Evolutionary conservation across 2,888 invertebrate genomes (phyloP).

Genomic region (Melanargia galathea): DNA sequence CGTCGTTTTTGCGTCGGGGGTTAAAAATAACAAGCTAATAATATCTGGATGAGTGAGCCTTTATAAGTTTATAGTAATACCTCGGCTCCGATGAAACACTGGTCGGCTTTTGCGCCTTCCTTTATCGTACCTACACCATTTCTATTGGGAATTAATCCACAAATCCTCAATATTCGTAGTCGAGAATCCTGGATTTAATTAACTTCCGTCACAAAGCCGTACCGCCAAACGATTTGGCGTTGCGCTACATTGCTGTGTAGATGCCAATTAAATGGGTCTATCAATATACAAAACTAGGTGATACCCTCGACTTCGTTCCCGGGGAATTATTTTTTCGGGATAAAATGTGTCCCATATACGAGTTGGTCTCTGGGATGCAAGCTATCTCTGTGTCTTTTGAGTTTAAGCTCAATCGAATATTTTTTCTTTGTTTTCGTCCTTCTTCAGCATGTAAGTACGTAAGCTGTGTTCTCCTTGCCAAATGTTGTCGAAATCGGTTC

Average conservation of each 20-base stretch:
- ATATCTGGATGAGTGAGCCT: not conserved
- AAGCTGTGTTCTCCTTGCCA: too few relatives aligned
- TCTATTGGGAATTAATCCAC: slow-evolving; percentile 7
- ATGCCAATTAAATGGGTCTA: not conserved
- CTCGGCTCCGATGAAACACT: slow-evolving; percentile 9
- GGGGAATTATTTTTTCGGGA: too few relatives aligned
- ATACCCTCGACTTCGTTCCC: too few relatives aligned
- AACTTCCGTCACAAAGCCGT: not conserved
- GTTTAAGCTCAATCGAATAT: too few relatives aligned
- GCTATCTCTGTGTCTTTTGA: too few relatives aligned
- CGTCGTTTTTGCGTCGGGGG: too few relatives aligned
- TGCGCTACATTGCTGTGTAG: not conserved
- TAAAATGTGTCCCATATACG: too few relatives aligned
- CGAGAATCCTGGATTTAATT: slow-evolving; percentile 8
- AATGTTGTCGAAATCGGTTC: too few relatives aligned
- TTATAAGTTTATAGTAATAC: slow-evolving; percentile 1
- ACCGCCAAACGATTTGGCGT: not conserved
- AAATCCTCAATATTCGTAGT: slow-evolving; percentile 4
- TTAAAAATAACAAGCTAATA: too few relatives aligned
- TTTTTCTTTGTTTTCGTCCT: too few relatives aligned
- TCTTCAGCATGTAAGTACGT: too few relatives aligned
- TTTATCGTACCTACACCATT: not conserved
- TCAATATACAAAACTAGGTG: not conserved
- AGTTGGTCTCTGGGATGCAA: too few relatives aligned
- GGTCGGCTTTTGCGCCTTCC: not conserved